Percentiles rank a stretch among this genome's conserved stretches.
phyloP scores from a whole-genome alignment of 2,113 vertebrate genomes.

The Archocentrus centrarchus region DNA sequence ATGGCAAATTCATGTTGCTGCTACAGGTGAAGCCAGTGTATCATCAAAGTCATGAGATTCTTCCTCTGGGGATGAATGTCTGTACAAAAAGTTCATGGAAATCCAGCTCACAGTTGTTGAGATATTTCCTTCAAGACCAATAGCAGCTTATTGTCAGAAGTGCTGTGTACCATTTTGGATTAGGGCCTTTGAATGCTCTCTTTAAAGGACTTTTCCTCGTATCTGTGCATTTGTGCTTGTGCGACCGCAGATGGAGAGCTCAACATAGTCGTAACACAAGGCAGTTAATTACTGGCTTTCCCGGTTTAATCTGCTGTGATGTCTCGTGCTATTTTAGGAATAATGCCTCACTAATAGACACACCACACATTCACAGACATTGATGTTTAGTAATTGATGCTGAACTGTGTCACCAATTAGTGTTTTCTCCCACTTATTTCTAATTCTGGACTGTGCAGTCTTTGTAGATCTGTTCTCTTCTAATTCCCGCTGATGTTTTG shows the following conservation, averaged over 20 bases:
- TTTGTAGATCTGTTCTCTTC: not conserved
- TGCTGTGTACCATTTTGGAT: not conserved
- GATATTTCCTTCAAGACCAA: not conserved
- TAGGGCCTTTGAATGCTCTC: not conserved
- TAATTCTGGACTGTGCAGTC: not conserved
- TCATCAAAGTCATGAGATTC: not conserved
- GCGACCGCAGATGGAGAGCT: slow-evolving; percentile 2
- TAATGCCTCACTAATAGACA: slow-evolving; percentile 26
- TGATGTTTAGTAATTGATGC: slow-evolving; percentile 46
- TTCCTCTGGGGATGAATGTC: not conserved
- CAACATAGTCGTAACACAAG: slow-evolving; percentile 33
- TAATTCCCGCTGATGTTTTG: slow-evolving; percentile 15
- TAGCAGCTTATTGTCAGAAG: not conserved
- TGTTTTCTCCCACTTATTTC: slow-evolving; percentile 9
- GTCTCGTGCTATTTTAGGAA: slow-evolving; percentile 50
- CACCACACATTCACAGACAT: not conserved
- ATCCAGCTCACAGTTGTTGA: not conserved
- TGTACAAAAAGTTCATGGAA: not conserved
- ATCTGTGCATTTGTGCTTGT: not conserved
- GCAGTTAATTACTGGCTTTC: slow-evolving; percentile 47
- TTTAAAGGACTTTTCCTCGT: not conserved
- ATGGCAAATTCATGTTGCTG: not conserved
- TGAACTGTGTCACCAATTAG: slow-evolving; percentile 56
- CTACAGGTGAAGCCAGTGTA: not conserved
- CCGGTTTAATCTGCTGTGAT: slow-evolving; percentile 34